Evolutionary conservation across 2,113 vertebrate species (phyloP).

Genomic region (Brachyhypopomus occidentalis): DNA sequence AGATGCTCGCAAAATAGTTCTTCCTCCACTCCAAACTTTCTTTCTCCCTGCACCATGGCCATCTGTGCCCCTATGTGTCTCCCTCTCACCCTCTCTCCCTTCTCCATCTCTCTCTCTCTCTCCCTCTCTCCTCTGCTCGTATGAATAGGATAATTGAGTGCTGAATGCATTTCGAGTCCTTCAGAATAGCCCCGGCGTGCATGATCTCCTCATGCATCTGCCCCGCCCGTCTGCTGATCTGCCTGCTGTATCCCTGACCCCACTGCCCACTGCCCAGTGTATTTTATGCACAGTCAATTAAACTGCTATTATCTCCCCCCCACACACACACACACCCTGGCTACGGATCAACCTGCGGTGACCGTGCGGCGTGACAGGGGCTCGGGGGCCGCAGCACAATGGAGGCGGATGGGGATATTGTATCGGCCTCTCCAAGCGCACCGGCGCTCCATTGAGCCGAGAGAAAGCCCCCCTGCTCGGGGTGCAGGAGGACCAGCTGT

Average conservation of each 20-base stretch:
- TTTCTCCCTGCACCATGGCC: background rate
- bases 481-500: constrained; percentile 37
- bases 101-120: constrained; percentile 46
- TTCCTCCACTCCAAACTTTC: constrained; percentile 43
- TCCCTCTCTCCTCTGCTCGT: constrained; percentile 52
- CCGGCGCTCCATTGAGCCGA: background rate
- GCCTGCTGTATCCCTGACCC: constrained; percentile 64
- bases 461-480: background rate
- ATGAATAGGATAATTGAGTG: constrained; percentile 85
- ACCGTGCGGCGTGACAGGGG: constrained; percentile 27
- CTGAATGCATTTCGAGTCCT: constrained; percentile 85
- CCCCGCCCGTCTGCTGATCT: constrained; percentile 75
- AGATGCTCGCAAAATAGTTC: constrained; percentile 78
- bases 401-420: constrained; percentile 76
- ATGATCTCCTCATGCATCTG: constrained; percentile 90
- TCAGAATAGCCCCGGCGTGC: constrained; percentile 68
- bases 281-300: constrained; percentile 92
- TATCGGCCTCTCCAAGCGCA: constrained; percentile 62
- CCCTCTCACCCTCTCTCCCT: background rate
- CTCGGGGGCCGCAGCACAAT: constrained; percentile 58
- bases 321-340: background rate
- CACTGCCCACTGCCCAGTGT: constrained; percentile 56
- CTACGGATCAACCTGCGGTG: constrained; percentile 5
- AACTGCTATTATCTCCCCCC: constrained; percentile 79
- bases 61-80: constrained; percentile 18